These are phyloP conservation scores for Chauna torquata DNA, from an alignment of 2,113 vertebrate genomes.

Conservation along the genomic window DNA sequence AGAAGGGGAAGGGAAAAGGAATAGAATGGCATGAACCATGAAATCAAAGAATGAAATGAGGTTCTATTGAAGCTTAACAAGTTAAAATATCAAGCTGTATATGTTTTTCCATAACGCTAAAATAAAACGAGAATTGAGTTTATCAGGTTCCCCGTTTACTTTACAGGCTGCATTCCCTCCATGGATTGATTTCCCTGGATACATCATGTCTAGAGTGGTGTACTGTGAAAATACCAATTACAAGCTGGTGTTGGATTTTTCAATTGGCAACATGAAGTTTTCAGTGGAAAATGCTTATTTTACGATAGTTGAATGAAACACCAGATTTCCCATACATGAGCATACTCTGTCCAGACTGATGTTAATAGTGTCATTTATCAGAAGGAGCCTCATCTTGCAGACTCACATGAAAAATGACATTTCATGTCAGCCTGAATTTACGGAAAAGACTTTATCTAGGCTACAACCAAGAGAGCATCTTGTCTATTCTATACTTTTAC, in stretches of 20 bases:
- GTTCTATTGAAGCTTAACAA: not conserved
- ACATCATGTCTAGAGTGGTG: not conserved
- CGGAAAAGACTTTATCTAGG: not conserved
- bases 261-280: not conserved
- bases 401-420: not conserved
- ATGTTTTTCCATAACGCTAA: not conserved
- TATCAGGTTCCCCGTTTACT: not conserved
- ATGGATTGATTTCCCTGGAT: not conserved
- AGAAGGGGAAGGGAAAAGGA: not conserved
- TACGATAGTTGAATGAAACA: not conserved
- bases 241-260: not conserved
- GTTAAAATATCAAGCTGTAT: not conserved
- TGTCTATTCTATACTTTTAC: not conserved
- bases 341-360: not conserved
- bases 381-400: not conserved
- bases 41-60: not conserved
- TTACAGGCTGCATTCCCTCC: not conserved
- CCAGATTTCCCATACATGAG: not conserved
- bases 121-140: not conserved
- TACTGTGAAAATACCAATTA: not conserved
- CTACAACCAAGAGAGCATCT: not conserved
- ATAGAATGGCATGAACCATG: not conserved
- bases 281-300: not conserved
- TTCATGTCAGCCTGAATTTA: not conserved
- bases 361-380: not conserved